Evolutionary conservation across 2,113 vertebrate species (phyloP), one percentile per base, ranked within the genome.

Genomic region (Mesembrinibis cayennensis): DNA sequence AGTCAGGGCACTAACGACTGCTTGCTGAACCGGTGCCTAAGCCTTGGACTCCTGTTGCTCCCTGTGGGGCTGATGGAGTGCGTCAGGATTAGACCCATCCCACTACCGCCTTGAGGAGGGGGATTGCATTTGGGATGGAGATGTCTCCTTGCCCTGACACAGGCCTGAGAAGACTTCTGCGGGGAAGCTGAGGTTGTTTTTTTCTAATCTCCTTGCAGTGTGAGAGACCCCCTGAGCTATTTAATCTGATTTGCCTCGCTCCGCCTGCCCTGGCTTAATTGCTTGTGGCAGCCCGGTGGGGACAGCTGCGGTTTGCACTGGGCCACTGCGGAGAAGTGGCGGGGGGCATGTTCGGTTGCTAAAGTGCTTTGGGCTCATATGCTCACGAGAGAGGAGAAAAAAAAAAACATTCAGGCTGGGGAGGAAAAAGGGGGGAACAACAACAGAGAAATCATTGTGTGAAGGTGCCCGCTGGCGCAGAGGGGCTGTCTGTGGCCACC

Each of bases 201-300:
- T 82, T 12, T 13, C 71, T 81, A 95, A 91, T 84, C 89, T 73
- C 65, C 59, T 89, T 14, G 83, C 90, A n/a, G 89, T 34, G 56
- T 5, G 30, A 87, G 91, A n/a, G 45, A 94, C 91, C 94, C 95
- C 94, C 78, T 86, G 96, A 96, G 94, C 95, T 94, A 93, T 97
- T 97, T 97, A 97, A 97, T 96, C 94, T 94, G 96, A 97, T 96
- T 97, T 96, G 70, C 94, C 42, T 95, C 62, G 91, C 93, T 97
- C 94, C 4, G 89, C 94, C 94, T 95, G 91, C 87, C 91, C 91
- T 38, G 77, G 10, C 1, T 71, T 97, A 97, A 97, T 97, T 96
- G 96, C 81, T 97, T 95, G 94, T 97, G 97, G 93, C 96, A 96
- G 97, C 84, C 13, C 50, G 5, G 70, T 91, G 58, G 87, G 91